Evolutionary conservation across 2,113 vertebrate species (phyloP).

Genomic region (Petrocephalus microphthalmus): DNA sequence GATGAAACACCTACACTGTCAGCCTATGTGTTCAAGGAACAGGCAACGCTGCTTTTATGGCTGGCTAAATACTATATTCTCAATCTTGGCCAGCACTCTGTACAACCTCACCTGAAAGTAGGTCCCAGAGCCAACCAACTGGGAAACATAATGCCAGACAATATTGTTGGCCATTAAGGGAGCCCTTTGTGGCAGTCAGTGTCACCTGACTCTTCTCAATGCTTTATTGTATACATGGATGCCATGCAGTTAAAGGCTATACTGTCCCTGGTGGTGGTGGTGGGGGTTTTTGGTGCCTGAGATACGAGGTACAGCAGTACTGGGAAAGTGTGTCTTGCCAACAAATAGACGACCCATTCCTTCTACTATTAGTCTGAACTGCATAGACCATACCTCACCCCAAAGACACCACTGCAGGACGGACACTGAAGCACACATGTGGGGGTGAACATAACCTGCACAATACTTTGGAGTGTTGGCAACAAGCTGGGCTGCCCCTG

Average conservation of each 20-base stretch:
- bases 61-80: not conserved
- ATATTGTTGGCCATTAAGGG: not conserved
- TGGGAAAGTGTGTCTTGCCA: not conserved
- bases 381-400: not conserved
- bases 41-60: not conserved
- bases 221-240: not conserved
- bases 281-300: not conserved
- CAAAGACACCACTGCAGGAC: not conserved
- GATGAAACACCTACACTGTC: not conserved
- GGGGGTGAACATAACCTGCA: not conserved
- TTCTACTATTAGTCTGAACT: not conserved
- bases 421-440: not conserved
- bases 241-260: not conserved
- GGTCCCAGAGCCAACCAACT: not conserved
- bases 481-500: not conserved
- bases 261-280: not conserved
- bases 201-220: not conserved
- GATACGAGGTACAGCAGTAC: not conserved
- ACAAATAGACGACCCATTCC: not conserved
- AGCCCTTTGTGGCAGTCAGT: not conserved
- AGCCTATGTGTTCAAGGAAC: not conserved
- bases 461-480: not conserved
- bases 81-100: not conserved
- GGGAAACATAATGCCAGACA: not conserved
- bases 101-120: not conserved